Evolutionary conservation across 2,888 invertebrate genomes (phyloP).

Genomic region (Dromius quadrimaculatus): DNA sequence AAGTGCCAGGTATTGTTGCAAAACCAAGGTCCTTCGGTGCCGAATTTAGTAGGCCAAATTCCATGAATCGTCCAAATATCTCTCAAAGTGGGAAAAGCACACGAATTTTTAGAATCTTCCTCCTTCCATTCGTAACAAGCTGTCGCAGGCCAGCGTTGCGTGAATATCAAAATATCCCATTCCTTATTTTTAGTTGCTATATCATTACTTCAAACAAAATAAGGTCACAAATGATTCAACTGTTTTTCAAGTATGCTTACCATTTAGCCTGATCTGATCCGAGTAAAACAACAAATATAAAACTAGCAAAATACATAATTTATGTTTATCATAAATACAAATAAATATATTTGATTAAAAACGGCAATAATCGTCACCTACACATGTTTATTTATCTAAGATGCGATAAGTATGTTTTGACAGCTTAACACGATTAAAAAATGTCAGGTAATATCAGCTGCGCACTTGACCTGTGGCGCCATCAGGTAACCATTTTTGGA

Average conservation of each 20-base stretch:
- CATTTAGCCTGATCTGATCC: slow-evolving; percentile 35
- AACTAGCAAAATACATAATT: slow-evolving; percentile 52
- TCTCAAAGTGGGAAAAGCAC: slow-evolving; percentile 72
- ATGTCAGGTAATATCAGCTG: slow-evolving; percentile 38
- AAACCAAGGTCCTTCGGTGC: slow-evolving; percentile 76
- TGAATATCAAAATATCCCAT: slow-evolving; percentile 84
- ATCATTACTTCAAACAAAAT: slow-evolving; percentile 23
- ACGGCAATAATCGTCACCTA: slow-evolving; percentile 46
- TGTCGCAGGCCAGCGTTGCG: slow-evolving; percentile 84
- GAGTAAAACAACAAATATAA: slow-evolving; percentile 48
- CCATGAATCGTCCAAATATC: slow-evolving; percentile 85
- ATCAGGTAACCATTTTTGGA: not conserved
- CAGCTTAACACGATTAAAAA: slow-evolving; percentile 46
- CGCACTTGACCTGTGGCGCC: slow-evolving; percentile 17
- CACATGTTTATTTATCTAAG: slow-evolving; percentile 45
- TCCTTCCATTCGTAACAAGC: slow-evolving; percentile 80
- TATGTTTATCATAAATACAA: slow-evolving; percentile 24
- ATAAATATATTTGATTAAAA: slow-evolving; percentile 37
- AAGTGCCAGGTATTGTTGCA: slow-evolving; percentile 80
- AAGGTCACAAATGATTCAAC: not conserved
- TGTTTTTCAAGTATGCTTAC: slow-evolving; percentile 22
- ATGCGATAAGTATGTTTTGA: slow-evolving; percentile 43
- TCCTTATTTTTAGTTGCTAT: slow-evolving; percentile 61
- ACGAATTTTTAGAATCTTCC: slow-evolving; percentile 71
- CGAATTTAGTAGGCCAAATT: slow-evolving; percentile 82